A percentile compares a stretch with the other conserved stretches of the same genome.
These are phyloP conservation scores for Coreoperca whiteheadi DNA, from an alignment of 2,113 vertebrate genomes.

Conservation along the genomic window DNA sequence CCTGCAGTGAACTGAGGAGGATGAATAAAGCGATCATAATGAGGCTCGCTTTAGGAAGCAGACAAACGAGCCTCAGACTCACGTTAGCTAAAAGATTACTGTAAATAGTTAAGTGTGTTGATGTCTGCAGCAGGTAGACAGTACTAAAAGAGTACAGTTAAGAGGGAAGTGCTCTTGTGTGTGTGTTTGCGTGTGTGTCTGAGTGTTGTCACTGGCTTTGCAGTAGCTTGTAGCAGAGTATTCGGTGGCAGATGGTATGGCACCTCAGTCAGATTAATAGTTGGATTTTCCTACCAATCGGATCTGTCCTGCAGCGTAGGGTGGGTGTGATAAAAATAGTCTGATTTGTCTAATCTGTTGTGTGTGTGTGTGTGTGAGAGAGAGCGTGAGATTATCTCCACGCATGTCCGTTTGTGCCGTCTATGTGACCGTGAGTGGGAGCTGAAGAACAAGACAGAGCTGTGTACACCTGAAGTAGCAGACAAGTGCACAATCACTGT, in stretches of 20 bases:
- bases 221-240: slow-evolving; percentile 55
- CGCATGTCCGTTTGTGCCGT: slow-evolving; percentile 28
- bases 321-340: slow-evolving; percentile 84
- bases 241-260: slow-evolving; percentile 83
- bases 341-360: slow-evolving; percentile 77
- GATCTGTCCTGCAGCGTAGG: slow-evolving; percentile 73
- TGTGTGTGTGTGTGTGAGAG: slow-evolving; percentile 39
- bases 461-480: neutral
- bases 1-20: slow-evolving; percentile 3
- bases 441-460: neutral
- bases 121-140: slow-evolving; percentile 38
- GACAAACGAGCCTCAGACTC: slow-evolving; percentile 25
- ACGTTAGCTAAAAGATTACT: slow-evolving; percentile 57
- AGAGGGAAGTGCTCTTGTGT: slow-evolving; percentile 29
- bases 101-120: slow-evolving; percentile 59
- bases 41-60: neutral
- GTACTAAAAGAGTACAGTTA: slow-evolving; percentile 13
- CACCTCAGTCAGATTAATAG: slow-evolving; percentile 85
- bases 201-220: slow-evolving; percentile 55
- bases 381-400: slow-evolving; percentile 34
- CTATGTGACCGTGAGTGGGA: neutral
- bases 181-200: slow-evolving; percentile 42
- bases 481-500: neutral
- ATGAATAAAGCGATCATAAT: slow-evolving; percentile 14
- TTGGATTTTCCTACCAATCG: slow-evolving; percentile 82